Base-by-base conservation (phyloP, 2,113 vertebrate species). In the Meles meles region DNA sequence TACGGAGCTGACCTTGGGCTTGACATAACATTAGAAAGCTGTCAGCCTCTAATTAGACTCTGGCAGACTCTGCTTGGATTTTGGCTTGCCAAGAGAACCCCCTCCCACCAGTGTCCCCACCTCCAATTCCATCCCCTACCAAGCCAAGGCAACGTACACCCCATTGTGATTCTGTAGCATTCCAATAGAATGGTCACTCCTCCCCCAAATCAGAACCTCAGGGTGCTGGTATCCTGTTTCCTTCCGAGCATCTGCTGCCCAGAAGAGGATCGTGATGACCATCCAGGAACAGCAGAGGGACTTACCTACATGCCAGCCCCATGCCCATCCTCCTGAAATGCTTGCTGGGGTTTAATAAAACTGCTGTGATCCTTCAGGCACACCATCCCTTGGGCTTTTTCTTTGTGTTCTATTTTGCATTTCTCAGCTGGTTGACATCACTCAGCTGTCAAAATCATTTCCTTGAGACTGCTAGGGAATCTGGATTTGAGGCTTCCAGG, bases 371-470 rank as follows among this genome's bases (percentile, higher is more conserved):
- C 20, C 57, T 96, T 72, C 61, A 86, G 91, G 59, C 71, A 91
- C 39, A 49, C 49, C 47, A 34, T 39, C 49, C 79, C 77, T 87
- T 55, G 44, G 72, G 72, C 14, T 39, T 90, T 55, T 80, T 69
- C 71, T 44, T 92, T 87, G 42, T 90, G 86, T 83, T 95, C 79
- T 95, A 2, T 63, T 98, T 94, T 96, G 74, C 96, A 95, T 92
- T 90, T 93, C 61, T 80, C 65, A 25, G 55, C 39, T 89, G 71
- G 83, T 59, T 92, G 85, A 98, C 96, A 83, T 83, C 76, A 83
- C 65, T 97, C 98, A 92, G 69, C 65, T 97, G 89, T 95, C 83
- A 29, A 84, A 76, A 23, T 52, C 59, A 94, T 96, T 97, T 97
- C 65, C 39, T 47, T 29, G 52, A 94, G 95, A 95, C 90, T 18